A percentile compares a stretch with the other conserved stretches of the same genome.
phyloP scores from a whole-genome alignment of 2,888 invertebrate species.

The Callinectes sapidus region DNA sequence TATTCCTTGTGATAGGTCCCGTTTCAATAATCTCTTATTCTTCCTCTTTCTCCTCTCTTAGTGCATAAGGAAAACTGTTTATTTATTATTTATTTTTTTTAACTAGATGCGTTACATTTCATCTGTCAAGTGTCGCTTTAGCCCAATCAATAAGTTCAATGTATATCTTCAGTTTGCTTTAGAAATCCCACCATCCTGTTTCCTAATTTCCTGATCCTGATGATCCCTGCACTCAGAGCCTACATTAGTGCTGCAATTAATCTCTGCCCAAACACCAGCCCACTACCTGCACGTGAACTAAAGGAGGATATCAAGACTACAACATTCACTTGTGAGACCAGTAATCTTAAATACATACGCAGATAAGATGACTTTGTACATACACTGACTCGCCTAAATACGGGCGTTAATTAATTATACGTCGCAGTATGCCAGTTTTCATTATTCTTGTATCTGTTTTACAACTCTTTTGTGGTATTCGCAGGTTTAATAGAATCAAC shows the following conservation, averaged over 20 bases:
- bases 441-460: background rate
- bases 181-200: background rate
- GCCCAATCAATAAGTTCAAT: background rate
- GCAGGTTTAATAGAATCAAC: background rate
- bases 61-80: background rate
- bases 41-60: background rate
- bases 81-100: background rate
- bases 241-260: background rate
- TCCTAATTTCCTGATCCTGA: background rate
- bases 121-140: background rate
- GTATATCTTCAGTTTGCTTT: background rate
- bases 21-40: background rate
- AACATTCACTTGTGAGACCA: background rate
- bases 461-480: background rate
- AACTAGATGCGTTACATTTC: background rate
- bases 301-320: background rate
- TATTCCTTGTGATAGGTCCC: background rate
- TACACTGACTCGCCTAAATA: background rate
- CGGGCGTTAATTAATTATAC: background rate
- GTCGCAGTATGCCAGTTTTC: background rate
- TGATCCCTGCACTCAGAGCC: background rate
- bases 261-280: background rate
- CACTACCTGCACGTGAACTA: background rate
- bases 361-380: background rate
- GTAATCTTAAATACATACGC: background rate